phyloP scores from a whole-genome alignment of 2,888 invertebrate genomes.

The Lithophane socia region DNA sequence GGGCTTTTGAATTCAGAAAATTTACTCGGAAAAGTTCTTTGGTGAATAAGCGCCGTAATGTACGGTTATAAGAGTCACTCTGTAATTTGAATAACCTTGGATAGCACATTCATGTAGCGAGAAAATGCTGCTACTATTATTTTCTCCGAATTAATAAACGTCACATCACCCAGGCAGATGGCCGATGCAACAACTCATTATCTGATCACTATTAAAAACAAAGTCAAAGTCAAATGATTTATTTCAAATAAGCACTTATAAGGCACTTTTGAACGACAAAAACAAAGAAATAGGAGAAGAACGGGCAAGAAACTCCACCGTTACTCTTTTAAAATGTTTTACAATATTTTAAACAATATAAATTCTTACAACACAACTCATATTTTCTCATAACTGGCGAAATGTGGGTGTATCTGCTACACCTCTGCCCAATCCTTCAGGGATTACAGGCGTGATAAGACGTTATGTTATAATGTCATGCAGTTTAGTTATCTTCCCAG shows the following conservation, averaged over 20 bases:
- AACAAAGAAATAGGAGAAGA: no score
- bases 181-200: background rate
- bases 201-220: no score
- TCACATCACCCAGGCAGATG: background rate
- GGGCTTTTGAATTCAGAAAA: constrained; percentile 9
- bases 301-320: no score
- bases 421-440: background rate
- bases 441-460: background rate
- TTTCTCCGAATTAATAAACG: background rate
- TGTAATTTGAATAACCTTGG: background rate
- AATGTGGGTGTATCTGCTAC: background rate
- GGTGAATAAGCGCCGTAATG: background rate
- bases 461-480: background rate
- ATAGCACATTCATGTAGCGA: background rate
- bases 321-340: no score
- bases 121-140: background rate
- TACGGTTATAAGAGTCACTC: background rate
- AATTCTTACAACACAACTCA: background rate
- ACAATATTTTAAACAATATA: background rate
- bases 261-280: no score
- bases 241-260: no score
- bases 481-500: background rate
- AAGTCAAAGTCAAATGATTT: no score
- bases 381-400: background rate
- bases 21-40: background rate